phyloP scores from a whole-genome alignment of 2,113 vertebrate genomes.

The Barbus barbus region DNA sequence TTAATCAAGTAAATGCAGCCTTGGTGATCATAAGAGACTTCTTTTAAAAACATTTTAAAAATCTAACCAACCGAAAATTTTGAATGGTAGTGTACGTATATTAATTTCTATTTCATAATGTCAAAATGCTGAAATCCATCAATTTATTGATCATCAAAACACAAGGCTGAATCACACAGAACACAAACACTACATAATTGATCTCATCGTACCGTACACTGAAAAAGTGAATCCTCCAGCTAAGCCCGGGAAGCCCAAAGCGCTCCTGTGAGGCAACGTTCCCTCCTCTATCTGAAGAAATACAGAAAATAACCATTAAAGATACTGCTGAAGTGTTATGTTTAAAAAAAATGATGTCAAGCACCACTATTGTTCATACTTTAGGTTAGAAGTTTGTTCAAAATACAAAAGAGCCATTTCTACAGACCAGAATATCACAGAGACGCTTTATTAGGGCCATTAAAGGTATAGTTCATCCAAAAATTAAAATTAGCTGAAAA shows the following conservation, averaged over 20 bases:
- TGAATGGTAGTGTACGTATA: too few relatives aligned
- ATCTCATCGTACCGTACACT: slow-evolving; percentile 81
- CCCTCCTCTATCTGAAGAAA: slow-evolving; percentile 85
- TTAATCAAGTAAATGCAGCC: neutral
- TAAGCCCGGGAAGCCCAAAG: slow-evolving; percentile 88
- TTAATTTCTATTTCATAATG: neutral
- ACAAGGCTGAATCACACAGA: neutral
- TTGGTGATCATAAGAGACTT: too few relatives aligned
- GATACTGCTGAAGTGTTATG: neutral
- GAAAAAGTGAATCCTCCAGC: slow-evolving; percentile 95
- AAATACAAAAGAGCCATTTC: neutral
- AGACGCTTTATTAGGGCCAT: neutral
- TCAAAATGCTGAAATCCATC: neutral
- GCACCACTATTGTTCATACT: too few relatives aligned
- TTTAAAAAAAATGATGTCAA: too few relatives aligned
- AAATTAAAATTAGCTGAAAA: neutral
- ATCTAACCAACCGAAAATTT: neutral
- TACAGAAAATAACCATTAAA: neutral
- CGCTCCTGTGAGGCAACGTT: slow-evolving; percentile 83
- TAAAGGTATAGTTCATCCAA: neutral
- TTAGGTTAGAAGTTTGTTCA: too few relatives aligned
- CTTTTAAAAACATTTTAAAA: too few relatives aligned
- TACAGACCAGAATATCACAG: neutral
- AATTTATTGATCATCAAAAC: slow-evolving; percentile 10
- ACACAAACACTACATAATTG: slow-evolving; percentile 3